Base-by-base conservation (phyloP, 2,888 invertebrate genomes). In the Drosophila koepferae region DNA sequence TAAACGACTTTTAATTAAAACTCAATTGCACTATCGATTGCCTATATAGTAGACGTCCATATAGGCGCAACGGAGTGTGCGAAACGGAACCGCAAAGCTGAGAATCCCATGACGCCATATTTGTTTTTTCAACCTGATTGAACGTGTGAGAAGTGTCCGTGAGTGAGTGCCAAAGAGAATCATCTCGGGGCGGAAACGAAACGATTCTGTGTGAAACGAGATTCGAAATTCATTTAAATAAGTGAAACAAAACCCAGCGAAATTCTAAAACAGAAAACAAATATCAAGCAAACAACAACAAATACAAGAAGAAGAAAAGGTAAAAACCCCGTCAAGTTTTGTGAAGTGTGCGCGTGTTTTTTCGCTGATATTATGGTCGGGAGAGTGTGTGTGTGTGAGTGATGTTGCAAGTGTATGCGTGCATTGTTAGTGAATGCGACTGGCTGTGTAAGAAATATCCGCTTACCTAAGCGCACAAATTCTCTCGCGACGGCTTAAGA, bases 401-500 rank as follows among this genome's bases (percentile, higher is more conserved):
- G 61, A 20, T 64, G 61, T 70, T 82, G 77, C 36, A 61, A 63
- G 64, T 67, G 54, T 59, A 53, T 73, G 71, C 73, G 63, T 72
- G 54, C 62, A 23, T 75, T 77, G 64, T 49, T 66, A 75, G 83
- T 81, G 74, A 82, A 71, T 76, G 79, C 80, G 82, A 79, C 70
- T 70, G 71, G 54, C 63, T 67, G 63, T 76, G 77, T 85, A 82
- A 74, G 66, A 81, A 87, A 85, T 89, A 89, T 79, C 80, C 77
- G 81, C 88, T 89, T 90, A 89, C 90, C 85, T 89, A 89, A 89
- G 85, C 90, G 77, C 73, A 86, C 82, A 83, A 81, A 79, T 85
- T 86, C 89, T 90, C 89, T 81, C 77, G 73, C 81, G 64, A 72
- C 78, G 75, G 73, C 82, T 72, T 77, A 75, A 81, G 77, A 80